Conservation (phyloP, 2,888 invertebrate species). For the Mechanitis messenoides region DNA sequence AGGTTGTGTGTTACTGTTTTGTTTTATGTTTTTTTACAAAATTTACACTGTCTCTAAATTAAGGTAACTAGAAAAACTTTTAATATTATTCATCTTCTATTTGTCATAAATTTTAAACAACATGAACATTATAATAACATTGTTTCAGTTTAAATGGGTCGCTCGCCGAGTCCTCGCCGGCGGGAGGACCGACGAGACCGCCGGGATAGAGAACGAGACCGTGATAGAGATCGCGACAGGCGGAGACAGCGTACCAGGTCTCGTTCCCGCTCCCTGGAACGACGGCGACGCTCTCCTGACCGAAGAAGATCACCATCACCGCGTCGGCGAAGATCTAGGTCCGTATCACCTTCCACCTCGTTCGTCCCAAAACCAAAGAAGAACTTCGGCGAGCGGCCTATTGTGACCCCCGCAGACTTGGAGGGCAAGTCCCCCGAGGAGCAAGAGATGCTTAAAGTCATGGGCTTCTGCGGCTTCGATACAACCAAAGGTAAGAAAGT, state of each 20-base stretch:
- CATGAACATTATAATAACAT: conserved; percentile 22
- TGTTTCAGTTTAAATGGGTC: conserved; percentile 56
- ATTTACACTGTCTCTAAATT: conserved; percentile 56
- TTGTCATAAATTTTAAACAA: conserved; percentile 13
- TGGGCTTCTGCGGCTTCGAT: conserved; percentile 98
- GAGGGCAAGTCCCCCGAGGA: conserved; percentile 94
- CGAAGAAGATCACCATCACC: conserved; percentile 46
- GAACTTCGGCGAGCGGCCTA: conserved; percentile 77
- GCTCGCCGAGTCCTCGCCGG: conserved; percentile 71
- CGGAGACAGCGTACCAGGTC: conserved; percentile 61
- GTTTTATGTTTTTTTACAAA: conserved; percentile 54
- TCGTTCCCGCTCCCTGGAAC: conserved; percentile 63
- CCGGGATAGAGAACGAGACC: conserved; percentile 42
- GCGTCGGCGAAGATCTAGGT: conserved; percentile 51
- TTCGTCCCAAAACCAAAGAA: conserved; percentile 60
- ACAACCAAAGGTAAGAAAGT: conserved; percentile 98
- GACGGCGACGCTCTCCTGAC: conserved; percentile 66
- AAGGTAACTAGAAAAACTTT: conserved; percentile 44
- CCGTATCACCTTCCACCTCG: conserved; percentile 60
- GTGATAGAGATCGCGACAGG: conserved; percentile 63
- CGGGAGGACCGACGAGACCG: conserved; percentile 58
- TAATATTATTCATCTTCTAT: background rate
- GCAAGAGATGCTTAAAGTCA: conserved; percentile 95
- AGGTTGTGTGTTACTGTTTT: conserved; percentile 58
- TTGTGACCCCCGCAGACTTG: conserved; percentile 87